Conservation (phyloP, 2,113 vertebrate species). For the Meles meles region DNA sequence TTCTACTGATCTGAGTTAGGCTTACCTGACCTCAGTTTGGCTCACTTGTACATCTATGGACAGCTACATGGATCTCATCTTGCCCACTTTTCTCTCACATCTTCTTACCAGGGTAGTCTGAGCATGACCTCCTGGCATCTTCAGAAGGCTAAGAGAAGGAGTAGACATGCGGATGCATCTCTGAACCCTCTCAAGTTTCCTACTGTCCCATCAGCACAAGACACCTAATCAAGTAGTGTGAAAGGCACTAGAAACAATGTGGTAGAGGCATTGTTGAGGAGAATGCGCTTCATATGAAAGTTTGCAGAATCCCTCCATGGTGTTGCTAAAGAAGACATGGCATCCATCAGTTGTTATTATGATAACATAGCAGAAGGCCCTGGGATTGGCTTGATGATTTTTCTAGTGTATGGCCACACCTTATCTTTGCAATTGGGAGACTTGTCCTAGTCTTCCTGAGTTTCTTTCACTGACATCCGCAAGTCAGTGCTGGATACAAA, state of each 20-base stretch:
- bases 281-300: background rate
- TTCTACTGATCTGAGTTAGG: background rate
- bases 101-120: background rate
- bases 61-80: background rate
- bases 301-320: background rate
- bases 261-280: background rate
- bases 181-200: background rate
- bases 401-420: background rate
- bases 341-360: background rate
- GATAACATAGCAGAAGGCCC: background rate
- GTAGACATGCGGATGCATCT: background rate
- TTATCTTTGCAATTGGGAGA: background rate
- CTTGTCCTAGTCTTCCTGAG: background rate
- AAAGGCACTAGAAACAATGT: background rate
- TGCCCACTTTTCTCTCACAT: background rate
- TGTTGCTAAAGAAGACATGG: background rate
- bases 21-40: background rate
- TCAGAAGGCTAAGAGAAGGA: background rate
- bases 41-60: background rate
- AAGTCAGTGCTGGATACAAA: background rate
- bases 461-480: background rate
- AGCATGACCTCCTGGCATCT: rapidly evolving
- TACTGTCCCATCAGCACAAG: background rate
- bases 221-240: background rate
- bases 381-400: background rate